Conservation (phyloP, 2,797 vertebrate genomes). For the Ceryle rudis region DNA sequence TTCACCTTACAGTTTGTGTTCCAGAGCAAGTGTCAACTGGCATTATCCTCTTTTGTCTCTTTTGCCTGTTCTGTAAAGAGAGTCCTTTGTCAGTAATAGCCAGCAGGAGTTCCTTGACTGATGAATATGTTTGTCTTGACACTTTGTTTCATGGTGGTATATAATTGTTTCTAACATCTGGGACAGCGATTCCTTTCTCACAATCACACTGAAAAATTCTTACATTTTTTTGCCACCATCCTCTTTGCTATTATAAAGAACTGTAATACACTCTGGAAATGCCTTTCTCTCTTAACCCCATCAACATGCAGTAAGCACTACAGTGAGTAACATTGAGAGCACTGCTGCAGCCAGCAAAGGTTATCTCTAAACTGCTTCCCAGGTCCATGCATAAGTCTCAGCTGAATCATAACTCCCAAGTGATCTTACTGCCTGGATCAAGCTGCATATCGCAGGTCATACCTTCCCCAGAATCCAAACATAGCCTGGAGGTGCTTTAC, state of each 20-base stretch:
- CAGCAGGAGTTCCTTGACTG: background rate
- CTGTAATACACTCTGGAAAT: background rate
- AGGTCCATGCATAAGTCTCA: background rate
- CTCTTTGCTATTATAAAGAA: background rate
- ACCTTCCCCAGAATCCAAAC: background rate
- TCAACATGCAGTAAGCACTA: background rate
- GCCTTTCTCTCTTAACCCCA: background rate
- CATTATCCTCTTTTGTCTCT: background rate
- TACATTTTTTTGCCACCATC: background rate
- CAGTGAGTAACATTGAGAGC: background rate
- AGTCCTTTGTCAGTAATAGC: background rate
- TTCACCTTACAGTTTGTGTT: background rate
- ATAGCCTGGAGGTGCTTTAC: background rate
- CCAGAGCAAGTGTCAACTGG: background rate
- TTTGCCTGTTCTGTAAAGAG: background rate
- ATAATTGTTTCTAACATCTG: background rate
- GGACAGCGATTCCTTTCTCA: background rate
- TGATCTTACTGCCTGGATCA: background rate
- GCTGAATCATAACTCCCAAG: background rate
- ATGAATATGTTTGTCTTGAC: background rate
- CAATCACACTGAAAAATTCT: background rate
- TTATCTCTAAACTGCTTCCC: background rate
- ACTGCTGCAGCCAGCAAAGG: background rate
- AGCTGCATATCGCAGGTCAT: fast-evolving
- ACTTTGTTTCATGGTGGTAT: background rate